These are phyloP conservation scores for Elegia similella DNA, from an alignment of 2,888 invertebrate genomes.

Conservation along the genomic window DNA sequence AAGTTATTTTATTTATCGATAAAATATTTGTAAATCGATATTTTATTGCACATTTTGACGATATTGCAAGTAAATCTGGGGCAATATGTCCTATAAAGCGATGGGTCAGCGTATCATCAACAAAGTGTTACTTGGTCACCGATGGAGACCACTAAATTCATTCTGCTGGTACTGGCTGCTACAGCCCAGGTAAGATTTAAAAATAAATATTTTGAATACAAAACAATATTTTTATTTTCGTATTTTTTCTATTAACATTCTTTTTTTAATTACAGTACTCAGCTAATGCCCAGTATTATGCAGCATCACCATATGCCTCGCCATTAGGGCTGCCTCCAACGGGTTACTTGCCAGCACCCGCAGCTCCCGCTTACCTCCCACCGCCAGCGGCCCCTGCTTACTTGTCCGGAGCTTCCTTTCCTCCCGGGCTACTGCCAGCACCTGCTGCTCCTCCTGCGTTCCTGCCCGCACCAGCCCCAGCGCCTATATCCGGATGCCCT, in stretches of 20 bases:
- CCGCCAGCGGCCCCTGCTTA: not conserved
- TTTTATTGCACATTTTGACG: slow-evolving; percentile 33
- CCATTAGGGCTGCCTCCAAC: slow-evolving; percentile 3
- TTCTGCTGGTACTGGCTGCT: slow-evolving; percentile 47
- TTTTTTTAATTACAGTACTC: slow-evolving; percentile 44
- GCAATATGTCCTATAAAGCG: slow-evolving; percentile 62
- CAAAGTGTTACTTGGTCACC: slow-evolving; percentile 40
- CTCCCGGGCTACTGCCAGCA: slow-evolving; percentile 3
- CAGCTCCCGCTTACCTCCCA: not conserved
- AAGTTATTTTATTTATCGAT: slow-evolving; percentile 7
- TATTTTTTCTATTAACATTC: not conserved
- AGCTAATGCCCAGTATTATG: slow-evolving; percentile 57
- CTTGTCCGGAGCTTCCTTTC: slow-evolving; percentile 5
- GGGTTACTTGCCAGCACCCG: not conserved
- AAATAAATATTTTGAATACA: slow-evolving; percentile 8
- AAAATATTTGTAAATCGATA: slow-evolving; percentile 18
- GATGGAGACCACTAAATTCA: slow-evolving; percentile 40
- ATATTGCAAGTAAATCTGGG: slow-evolving; percentile 39
- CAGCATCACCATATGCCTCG: slow-evolving; percentile 22
- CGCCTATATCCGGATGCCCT: slow-evolving; percentile 19
- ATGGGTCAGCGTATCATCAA: slow-evolving; percentile 23
- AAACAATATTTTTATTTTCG: slow-evolving; percentile 5
- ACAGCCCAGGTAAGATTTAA: slow-evolving; percentile 49
- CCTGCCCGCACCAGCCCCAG: slow-evolving; percentile 9
- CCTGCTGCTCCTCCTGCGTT: slow-evolving; percentile 13